Percentiles rank a stretch among this genome's conserved stretches.
Evolutionary conservation across 2,888 invertebrate species (phyloP).

Genomic region (Lepeophtheirus nordmannii): DNA sequence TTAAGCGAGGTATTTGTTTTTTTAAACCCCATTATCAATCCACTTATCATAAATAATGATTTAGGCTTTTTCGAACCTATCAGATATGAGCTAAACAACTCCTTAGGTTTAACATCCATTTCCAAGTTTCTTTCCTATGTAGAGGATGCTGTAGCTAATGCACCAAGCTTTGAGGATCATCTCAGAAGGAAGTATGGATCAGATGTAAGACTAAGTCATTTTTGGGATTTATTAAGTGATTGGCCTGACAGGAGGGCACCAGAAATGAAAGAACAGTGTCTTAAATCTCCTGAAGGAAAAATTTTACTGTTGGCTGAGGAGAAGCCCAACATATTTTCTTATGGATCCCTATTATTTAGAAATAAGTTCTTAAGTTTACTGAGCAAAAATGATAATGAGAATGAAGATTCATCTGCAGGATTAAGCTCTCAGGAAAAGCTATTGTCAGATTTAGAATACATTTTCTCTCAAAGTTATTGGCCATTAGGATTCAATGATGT

Average conservation of each 20-base stretch:
- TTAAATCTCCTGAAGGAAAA: background rate
- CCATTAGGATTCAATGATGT: conserved; percentile 1
- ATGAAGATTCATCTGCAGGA: background rate
- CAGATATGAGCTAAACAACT: background rate
- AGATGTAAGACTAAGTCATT: background rate
- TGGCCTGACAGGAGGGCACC: background rate
- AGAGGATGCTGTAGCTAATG: no score
- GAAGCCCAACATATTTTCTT: background rate
- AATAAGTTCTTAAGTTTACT: background rate
- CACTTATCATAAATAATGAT: background rate
- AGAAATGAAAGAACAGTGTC: background rate
- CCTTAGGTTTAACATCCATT: background rate
- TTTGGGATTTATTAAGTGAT: background rate
- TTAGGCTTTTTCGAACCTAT: background rate
- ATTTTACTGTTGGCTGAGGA: background rate
- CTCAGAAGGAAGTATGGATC: background rate
- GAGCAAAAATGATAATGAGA: background rate
- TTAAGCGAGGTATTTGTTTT: no score
- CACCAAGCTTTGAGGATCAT: background rate
- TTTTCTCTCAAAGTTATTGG: background rate
- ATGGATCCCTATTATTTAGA: background rate
- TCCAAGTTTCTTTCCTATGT: no score
- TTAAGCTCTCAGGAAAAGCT: background rate
- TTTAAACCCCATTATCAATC: no score
- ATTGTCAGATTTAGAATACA: background rate